Evolutionary conservation across 2,797 vertebrate genomes (phyloP).

Genomic region (Linurgus olivaceus): DNA sequence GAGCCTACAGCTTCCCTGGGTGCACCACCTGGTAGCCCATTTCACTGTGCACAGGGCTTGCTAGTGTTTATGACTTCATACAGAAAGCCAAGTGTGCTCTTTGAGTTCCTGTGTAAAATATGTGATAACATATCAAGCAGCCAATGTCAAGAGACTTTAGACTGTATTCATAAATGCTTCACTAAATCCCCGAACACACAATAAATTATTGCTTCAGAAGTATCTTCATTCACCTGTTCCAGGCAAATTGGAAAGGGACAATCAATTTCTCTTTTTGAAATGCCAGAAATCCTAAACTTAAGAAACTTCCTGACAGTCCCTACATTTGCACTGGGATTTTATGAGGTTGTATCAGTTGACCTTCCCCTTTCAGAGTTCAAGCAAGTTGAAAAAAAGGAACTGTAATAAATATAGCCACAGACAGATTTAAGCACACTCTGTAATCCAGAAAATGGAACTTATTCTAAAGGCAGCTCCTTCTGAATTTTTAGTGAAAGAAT

Average conservation of each 20-base stretch:
- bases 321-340: constrained; percentile 29
- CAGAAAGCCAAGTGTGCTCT: constrained; percentile 10
- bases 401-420: constrained; percentile 4
- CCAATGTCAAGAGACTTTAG: constrained; percentile 40
- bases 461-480: background rate
- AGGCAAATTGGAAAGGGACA: constrained; percentile 46
- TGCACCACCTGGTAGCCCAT: background rate
- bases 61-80: background rate
- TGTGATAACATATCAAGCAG: constrained; percentile 11
- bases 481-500: background rate
- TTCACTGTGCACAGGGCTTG: background rate
- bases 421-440: background rate
- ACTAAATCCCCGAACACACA: constrained; percentile 29
- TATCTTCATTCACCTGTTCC: constrained; percentile 47
- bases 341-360: constrained; percentile 17
- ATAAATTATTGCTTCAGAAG: constrained; percentile 57
- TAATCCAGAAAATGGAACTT: background rate
- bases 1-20: background rate
- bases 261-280: constrained; percentile 58
- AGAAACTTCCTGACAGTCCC: constrained; percentile 24
- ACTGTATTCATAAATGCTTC: constrained; percentile 50
- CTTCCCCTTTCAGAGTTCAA: constrained; percentile 21
- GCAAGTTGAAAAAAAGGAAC: background rate
- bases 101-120: background rate
- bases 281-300: constrained; percentile 32